Percentiles rank a stretch among this genome's conserved stretches.
Conservation (phyloP, 2,888 invertebrate species). For the Amorpha juglandis region DNA sequence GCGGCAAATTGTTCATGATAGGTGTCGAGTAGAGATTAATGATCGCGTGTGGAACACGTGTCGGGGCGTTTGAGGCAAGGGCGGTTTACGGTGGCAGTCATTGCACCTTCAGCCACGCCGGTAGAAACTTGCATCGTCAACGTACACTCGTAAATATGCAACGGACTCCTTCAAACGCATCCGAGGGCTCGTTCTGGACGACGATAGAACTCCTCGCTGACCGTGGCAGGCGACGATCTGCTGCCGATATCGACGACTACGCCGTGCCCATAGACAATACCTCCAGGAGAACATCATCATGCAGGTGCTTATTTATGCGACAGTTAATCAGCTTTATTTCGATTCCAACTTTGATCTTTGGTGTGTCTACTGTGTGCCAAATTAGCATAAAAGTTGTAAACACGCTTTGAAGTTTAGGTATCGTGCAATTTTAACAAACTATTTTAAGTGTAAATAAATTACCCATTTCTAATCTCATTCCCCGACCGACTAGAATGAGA, state of each 20-base stretch:
- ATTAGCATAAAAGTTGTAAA: conserved; percentile 39
- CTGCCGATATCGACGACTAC: conserved; percentile 71
- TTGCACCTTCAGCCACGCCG: conserved; percentile 73
- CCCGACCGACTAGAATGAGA: background rate
- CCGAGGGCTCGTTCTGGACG: conserved; percentile 85
- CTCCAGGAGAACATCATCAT: conserved; percentile 60
- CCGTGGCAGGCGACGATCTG: conserved; percentile 75
- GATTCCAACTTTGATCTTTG: conserved; percentile 16
- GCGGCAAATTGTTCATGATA: conserved; percentile 57
- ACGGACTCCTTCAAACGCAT: conserved; percentile 70
- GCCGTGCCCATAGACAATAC: conserved; percentile 47
- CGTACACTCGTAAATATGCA: conserved; percentile 58
- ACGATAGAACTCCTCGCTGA: conserved; percentile 86
- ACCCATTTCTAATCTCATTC: background rate
- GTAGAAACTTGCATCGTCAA: conserved; percentile 64
- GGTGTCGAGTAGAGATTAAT: conserved; percentile 74
- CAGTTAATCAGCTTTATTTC: conserved; percentile 15
- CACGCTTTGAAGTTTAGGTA: conserved; percentile 30
- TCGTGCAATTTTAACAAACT: conserved; percentile 31
- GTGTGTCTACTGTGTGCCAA: background rate
- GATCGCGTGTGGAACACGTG: conserved; percentile 77
- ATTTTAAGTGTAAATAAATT: conserved; percentile 7
- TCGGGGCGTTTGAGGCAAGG: conserved; percentile 58
- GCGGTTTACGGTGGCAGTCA: conserved; percentile 67
- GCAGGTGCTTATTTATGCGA: conserved; percentile 59